Base-by-base conservation (phyloP, 2,888 invertebrate genomes). In the Eupithecia tripunctaria region DNA sequence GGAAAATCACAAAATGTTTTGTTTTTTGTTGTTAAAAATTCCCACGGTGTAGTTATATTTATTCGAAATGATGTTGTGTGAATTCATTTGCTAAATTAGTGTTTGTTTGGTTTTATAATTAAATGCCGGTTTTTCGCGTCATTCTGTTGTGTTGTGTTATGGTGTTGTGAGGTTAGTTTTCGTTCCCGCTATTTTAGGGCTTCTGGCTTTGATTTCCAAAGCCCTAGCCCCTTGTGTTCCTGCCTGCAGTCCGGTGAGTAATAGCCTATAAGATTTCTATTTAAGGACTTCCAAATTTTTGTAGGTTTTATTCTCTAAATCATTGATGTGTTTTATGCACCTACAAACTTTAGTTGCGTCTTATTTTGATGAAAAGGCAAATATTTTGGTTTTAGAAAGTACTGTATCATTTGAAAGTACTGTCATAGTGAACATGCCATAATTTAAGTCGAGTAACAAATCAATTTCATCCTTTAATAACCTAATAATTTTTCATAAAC, bases 211-310 rank as follows among this genome's bases (percentile, higher is more conserved):
- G 71, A 38, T 47, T 67, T 66, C 51, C 66, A 56, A 60, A 67
- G 71, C 65, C 66, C 72, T 62, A 82, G 82, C 77, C 79, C 85
- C 82, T 76, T 75, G 76, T 78, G 87, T n/a, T n/a, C 85, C 87
- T 84, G 88, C 80, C 88, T 82, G 85, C 94, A 89, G 93, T 86
- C 89, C 85, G 93, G 94, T 94, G 89, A 94, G 94, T 94, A 88
- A 87, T 94, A 94, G 93, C 72, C 62, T 80, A 85, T 93, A 94
- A 92, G 93, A 89, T 89, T 82, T 78, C 75, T 83, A 84, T 67
- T 59, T 59, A 82, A 91, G 91, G 88, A 84, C 82, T 85, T 84
- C 89, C 91, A 91, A 91, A 89, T 84, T 78, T 62, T 70, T 56
- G n/a, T 41, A 59, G 36, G 25, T 66, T 29, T 70, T 70, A 8